phyloP scores from a whole-genome alignment of 23 tunicate genomes.

The Halocynthia aurantium region DNA sequence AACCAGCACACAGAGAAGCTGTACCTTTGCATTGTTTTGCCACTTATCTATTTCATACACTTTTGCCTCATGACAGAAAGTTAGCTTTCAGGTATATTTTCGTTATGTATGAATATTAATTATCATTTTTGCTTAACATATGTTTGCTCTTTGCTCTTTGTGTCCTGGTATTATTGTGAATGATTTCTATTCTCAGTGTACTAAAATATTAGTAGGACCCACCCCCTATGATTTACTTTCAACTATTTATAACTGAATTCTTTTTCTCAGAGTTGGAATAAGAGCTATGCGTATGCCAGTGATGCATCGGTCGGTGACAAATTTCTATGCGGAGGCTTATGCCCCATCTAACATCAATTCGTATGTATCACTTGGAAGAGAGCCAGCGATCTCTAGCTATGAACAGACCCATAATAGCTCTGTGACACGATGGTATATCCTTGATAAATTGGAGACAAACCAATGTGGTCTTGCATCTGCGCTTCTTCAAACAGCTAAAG shows the following conservation, averaged over 20 bases:
- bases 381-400: neutral
- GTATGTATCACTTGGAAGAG: neutral
- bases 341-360: neutral
- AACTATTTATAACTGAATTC: neutral
- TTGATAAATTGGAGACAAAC: slow-evolving; percentile 42
- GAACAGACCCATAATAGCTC: neutral
- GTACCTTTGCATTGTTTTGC: slow-evolving; percentile 68
- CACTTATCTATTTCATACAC: slow-evolving; percentile 38
- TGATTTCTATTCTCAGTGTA: too few relatives aligned
- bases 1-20: slow-evolving; percentile 42
- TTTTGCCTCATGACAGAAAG: slow-evolving; percentile 49
- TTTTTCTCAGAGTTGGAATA: slow-evolving; percentile 41
- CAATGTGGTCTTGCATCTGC: slow-evolving; percentile 53
- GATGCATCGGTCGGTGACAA: slow-evolving; percentile 26
- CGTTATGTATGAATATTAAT: too few relatives aligned
- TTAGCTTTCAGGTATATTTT: slow-evolving; percentile 53
- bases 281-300: slow-evolving; percentile 61
- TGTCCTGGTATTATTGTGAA: too few relatives aligned
- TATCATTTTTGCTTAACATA: neutral
- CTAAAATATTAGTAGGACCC: neutral
- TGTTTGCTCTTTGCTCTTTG: neutral
- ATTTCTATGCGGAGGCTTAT: slow-evolving; percentile 6
- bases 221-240: neutral
- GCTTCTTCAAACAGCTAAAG: slow-evolving; percentile 66
- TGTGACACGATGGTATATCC: slow-evolving; percentile 40